Evolutionary conservation across 2,797 vertebrate genomes (phyloP).

Genomic region (Balearica regulorum): DNA sequence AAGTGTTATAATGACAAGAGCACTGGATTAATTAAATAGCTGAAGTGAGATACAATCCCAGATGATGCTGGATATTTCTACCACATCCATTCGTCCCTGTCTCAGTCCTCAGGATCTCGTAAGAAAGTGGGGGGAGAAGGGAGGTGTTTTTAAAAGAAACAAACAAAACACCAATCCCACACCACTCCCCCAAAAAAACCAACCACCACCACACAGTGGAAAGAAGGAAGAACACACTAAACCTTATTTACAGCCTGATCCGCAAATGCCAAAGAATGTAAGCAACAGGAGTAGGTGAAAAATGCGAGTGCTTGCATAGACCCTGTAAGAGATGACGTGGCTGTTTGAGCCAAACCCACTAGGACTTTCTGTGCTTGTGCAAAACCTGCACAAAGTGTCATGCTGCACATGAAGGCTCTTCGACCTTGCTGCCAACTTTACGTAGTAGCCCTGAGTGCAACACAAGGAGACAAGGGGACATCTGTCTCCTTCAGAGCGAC

Average conservation of each 20-base stretch:
- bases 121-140: neutral
- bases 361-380: neutral
- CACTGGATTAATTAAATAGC: neutral
- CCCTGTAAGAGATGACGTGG: neutral
- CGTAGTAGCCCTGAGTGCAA: neutral
- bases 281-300: neutral
- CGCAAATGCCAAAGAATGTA: conserved; percentile 6
- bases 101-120: neutral
- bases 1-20: neutral
- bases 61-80: neutral
- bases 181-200: no score
- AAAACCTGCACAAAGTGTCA: neutral
- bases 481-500: neutral
- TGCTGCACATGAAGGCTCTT: neutral
- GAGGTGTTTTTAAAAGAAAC: neutral
- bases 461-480: neutral
- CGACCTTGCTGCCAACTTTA: neutral
- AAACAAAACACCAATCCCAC: neutral
- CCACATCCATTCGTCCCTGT: neutral
- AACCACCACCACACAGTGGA: neutral
- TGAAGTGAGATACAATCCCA: neutral
- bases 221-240: neutral
- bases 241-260: neutral
- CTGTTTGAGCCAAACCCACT: neutral
- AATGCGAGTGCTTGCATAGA: neutral